Evolutionary conservation across 64 coral and sea anemone genomes (phyloP), one percentile per base, ranked within the genome.

Genomic region (Stylophora pistillata): DNA sequence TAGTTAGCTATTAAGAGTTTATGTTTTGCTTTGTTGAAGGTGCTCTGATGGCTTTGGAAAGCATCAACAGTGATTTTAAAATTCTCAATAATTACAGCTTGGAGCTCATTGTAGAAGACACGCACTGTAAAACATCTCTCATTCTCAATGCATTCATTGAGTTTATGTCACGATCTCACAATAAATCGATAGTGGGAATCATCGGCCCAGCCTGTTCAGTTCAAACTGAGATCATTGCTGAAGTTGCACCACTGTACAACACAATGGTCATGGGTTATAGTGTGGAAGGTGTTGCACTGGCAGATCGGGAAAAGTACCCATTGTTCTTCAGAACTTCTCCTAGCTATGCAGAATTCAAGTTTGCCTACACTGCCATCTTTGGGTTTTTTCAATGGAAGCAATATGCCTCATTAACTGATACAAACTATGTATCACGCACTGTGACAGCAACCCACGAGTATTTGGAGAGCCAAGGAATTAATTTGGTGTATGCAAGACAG

Each of bases 331-430:
- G 95, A 60, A 98, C 95, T 2, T 98, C 95, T 62, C 89, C 95
- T 9, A 98, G 91, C 61, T 94, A 98, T 87, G 93, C 93, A 58
- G 95, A 98, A n/a, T 98, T 94, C 78, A 98, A 98, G 59, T 76
- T 65, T 77, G 91, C 88, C 57, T 98, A 98, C 62, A 70, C 91
- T 68, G 26, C 88, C 21, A 33, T 98, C 25, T 98, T 98, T 91
- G 74, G 90, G 21, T 76, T 65, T 69, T 88, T 98, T 64, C 70
- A 93, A 18, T 98, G 95, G 95, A 98, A 94, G 56, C 91, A 91
- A 54, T 98, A 94, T 78, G 95, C 95, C 18, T 85, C 91, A 57
- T 77, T 98, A 69, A 98, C 91, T 10, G 95, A 98, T 78, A 92
- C 80, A 13, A 98, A 98, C 54, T 98, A 98, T 85, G 91, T 85